phyloP scores from a whole-genome alignment of 2,888 invertebrate genomes.

The Xestia ashworthii region DNA sequence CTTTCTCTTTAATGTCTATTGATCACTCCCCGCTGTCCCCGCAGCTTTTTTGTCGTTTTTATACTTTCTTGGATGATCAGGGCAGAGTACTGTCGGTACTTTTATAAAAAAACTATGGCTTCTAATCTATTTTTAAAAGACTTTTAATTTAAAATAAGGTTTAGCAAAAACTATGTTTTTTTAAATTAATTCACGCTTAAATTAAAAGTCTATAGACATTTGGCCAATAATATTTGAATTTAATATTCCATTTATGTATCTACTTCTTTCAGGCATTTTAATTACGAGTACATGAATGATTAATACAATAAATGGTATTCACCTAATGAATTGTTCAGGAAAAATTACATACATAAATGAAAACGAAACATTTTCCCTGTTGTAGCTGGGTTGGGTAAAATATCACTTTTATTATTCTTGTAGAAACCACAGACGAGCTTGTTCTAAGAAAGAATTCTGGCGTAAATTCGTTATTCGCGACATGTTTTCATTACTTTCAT shows the following conservation, averaged over 20 bases:
- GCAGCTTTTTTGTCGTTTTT: neutral
- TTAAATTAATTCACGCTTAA: too few relatives aligned
- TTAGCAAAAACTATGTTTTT: too few relatives aligned
- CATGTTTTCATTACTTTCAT: conserved; percentile 70
- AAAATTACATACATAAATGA: conserved; percentile 41
- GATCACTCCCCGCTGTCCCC: neutral
- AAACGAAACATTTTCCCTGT: conserved; percentile 44
- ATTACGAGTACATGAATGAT: neutral
- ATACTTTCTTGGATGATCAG: neutral
- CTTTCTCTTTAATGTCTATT: neutral
- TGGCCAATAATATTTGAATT: neutral
- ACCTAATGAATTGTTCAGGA: conserved; percentile 24
- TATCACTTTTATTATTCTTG: conserved; percentile 63
- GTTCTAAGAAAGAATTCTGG: conserved; percentile 64
- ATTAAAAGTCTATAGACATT: too few relatives aligned
- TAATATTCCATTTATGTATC: neutral
- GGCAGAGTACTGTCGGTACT: neutral
- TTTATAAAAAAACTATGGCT: too few relatives aligned
- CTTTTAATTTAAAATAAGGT: too few relatives aligned
- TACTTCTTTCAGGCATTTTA: neutral
- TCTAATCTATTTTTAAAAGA: neutral
- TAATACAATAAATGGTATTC: conserved; percentile 1
- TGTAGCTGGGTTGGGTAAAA: conserved; percentile 47
- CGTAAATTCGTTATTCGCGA: conserved; percentile 65
- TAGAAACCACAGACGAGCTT: conserved; percentile 50